Evolutionary conservation across 1,140 invertebrate genomes (phyloP).

Genomic region (Nylanderia fulva): DNA sequence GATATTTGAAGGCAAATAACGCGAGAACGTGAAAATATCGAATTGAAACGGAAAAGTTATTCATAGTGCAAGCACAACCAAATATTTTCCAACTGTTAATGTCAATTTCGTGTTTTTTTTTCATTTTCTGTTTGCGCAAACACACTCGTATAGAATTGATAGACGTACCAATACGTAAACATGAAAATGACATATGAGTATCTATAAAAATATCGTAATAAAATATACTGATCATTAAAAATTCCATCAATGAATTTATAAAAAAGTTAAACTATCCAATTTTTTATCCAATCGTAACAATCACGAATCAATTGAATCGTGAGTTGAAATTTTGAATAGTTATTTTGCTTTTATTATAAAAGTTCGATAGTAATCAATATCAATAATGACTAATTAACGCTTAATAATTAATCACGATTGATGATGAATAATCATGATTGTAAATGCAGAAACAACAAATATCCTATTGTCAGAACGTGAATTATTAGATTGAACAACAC

Average conservation of each 20-base stretch:
- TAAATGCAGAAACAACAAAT: not conserved
- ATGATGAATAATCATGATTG: constrained; percentile 4
- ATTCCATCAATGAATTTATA: not conserved
- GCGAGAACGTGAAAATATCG: not conserved
- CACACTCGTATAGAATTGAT: not conserved
- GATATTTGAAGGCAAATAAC: not conserved
- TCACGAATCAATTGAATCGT: not conserved
- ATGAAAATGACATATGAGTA: not conserved
- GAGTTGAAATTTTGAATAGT: not conserved
- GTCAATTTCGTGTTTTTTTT: constrained; percentile 14
- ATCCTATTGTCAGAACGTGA: not conserved
- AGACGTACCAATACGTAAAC: not conserved
- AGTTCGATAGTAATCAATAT: not conserved
- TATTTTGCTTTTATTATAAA: not conserved
- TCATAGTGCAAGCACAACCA: not conserved
- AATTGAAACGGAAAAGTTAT: not conserved
- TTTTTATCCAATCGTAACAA: not conserved
- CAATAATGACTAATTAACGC: not conserved
- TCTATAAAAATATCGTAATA: not conserved
- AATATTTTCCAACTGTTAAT: not conserved
- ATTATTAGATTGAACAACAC: not conserved
- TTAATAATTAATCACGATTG: not conserved
- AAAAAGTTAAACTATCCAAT: not conserved
- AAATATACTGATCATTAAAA: not conserved
- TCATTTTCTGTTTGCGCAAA: not conserved